Percentiles rank a stretch among this genome's conserved stretches.
Conservation (phyloP, 2,888 invertebrate genomes). For the Eupithecia dodoneata region DNA sequence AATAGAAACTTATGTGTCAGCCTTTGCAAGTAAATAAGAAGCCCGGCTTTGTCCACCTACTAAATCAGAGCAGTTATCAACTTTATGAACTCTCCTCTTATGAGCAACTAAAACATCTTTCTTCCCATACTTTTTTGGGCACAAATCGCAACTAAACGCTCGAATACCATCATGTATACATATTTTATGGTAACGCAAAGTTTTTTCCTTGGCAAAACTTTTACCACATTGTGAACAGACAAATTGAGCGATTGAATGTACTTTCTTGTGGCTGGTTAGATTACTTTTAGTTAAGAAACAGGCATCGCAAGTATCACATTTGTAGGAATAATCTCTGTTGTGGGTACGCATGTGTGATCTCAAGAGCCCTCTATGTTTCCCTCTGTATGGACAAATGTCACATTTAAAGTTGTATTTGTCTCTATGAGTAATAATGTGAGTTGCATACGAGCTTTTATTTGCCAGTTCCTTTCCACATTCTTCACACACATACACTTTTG, state of each 20-base stretch:
- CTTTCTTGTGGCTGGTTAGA: slow-evolving; percentile 49
- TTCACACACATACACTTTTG: slow-evolving; percentile 53
- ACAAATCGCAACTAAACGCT: slow-evolving; percentile 53
- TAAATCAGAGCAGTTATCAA: background rate
- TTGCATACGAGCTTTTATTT: slow-evolving; percentile 50
- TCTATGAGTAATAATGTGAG: slow-evolving; percentile 54
- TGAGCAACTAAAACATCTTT: slow-evolving; percentile 53
- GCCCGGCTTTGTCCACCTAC: background rate
- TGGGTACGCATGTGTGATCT: slow-evolving; percentile 58
- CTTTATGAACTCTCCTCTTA: slow-evolving; percentile 54
- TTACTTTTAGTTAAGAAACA: slow-evolving; percentile 59
- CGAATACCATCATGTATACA: slow-evolving; percentile 48
- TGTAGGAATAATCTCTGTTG: slow-evolving; percentile 57
- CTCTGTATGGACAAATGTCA: slow-evolving; percentile 58
- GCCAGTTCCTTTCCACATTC: slow-evolving; percentile 56
- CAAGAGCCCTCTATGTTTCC: slow-evolving; percentile 52
- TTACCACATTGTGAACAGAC: slow-evolving; percentile 48
- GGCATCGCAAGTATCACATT: slow-evolving; percentile 55
- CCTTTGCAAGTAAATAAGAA: slow-evolving; percentile 5
- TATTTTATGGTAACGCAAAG: slow-evolving; percentile 49
- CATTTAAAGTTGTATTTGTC: slow-evolving; percentile 56
- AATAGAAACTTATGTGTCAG: background rate
- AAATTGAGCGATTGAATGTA: slow-evolving; percentile 42
- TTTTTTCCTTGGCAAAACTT: slow-evolving; percentile 45
- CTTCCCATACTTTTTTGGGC: slow-evolving; percentile 54